Base-by-base conservation (phyloP, 2,888 invertebrate species). In the Latheticus oryzae region DNA sequence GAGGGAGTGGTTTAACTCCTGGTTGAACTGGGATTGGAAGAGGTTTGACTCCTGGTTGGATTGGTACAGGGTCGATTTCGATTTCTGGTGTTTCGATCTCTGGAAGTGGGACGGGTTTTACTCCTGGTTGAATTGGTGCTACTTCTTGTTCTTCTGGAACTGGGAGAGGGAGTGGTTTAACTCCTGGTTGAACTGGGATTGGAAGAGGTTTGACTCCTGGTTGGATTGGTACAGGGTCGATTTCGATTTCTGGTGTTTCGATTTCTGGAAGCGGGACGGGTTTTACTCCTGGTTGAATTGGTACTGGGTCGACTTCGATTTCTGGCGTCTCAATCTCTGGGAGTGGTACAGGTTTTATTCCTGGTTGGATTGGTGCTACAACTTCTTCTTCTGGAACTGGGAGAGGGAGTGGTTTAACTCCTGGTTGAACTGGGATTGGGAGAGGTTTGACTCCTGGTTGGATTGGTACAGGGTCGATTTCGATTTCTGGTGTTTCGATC, bases 191-290 rank as follows among this genome's bases (percentile, higher is more conserved):
- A 13, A 24, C 23, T 9, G 42, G 42, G 24, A 42, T 12, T 3
- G 42, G 42, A 12, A 12, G 24, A 5, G 24, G 24, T 24, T 42
- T 24, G 42, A 42, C n/a, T 42, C 24, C 42, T 42, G 42, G 42
- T 4, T 12, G 12, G 15, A 42, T 9, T 42, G 42, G 42, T 5
- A 42, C 24, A 24, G 42, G 42, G 5, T 24, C 16, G 13, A 38
- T 12, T 37, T 37, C 37, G 8, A 37, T 3, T 3, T 19, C 37
- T 3, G 37, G 37, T n/a, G 37, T 37, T 37, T 37, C 37, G 9
- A 37, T 37, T 37, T 12, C 24, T 40, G 40, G 40, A 1, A 40
- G 4, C 23, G 40, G 40, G 8, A 13, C n/a, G 12, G 40, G 40
- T 23, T 40, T 40, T 9, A 40, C n/a, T 40, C 40, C 24, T 1